phyloP scores from a whole-genome alignment of 2,797 vertebrate species.

The Geotrypetes seraphini region DNA sequence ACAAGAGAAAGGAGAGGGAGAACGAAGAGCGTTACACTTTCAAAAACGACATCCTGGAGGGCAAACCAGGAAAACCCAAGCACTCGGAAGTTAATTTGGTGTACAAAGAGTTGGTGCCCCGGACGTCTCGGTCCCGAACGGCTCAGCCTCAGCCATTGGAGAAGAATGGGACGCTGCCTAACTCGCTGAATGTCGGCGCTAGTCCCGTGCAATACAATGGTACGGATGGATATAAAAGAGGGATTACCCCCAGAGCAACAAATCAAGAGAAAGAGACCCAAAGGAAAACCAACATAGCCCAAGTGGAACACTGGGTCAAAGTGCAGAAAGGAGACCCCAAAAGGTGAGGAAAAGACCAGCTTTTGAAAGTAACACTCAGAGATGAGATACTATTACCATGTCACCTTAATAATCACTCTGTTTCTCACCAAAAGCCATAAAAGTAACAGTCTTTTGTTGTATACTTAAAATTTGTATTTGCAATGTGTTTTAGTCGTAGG shows the following conservation, averaged over 20 bases:
- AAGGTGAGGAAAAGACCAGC: slow-evolving; percentile 57
- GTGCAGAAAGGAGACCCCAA: slow-evolving; percentile 77
- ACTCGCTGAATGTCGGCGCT: slow-evolving; percentile 34
- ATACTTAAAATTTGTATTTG: too few species aligned
- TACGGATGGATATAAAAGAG: slow-evolving; percentile 63
- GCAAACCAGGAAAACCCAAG: slow-evolving; percentile 54
- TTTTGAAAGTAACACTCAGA: too few species aligned
- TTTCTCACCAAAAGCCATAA: too few species aligned
- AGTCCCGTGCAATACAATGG: slow-evolving; percentile 78
- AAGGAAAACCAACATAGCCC: slow-evolving; percentile 77
- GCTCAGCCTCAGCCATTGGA: slow-evolving; percentile 49
- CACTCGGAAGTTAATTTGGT: slow-evolving; percentile 55
- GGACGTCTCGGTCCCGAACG: slow-evolving; percentile 32
- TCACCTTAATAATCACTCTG: too few species aligned
- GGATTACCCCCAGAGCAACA: slow-evolving; percentile 46
- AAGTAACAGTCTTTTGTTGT: too few species aligned
- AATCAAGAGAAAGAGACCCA: slow-evolving; percentile 77
- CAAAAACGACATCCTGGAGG: slow-evolving; percentile 60
- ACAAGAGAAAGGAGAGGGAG: slow-evolving; percentile 52
- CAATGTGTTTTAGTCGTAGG: too few species aligned
- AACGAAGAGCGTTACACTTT: slow-evolving; percentile 50
- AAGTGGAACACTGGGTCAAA: slow-evolving; percentile 92
- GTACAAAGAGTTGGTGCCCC: slow-evolving; percentile 51
- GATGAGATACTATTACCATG: too few species aligned
- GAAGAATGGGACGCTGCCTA: slow-evolving; percentile 63